phyloP scores from a whole-genome alignment of 2,113 vertebrate species.

The Pogona vitticeps region DNA sequence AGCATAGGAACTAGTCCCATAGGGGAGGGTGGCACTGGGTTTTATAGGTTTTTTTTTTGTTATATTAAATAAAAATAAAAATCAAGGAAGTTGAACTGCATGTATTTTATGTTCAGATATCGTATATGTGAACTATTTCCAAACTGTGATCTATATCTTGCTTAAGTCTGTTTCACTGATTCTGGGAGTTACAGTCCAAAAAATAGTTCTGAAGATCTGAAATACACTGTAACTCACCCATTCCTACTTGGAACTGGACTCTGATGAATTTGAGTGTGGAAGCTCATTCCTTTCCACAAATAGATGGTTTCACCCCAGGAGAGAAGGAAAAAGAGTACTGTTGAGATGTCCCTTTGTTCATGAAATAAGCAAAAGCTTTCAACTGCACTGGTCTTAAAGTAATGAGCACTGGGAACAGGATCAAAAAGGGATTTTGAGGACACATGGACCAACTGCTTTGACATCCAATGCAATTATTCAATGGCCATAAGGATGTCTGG shows the following conservation, averaged over 20 bases:
- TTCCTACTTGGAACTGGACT: neutral
- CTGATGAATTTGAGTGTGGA: neutral
- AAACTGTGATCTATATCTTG: no score
- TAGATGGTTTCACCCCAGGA: neutral
- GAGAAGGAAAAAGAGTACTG: neutral
- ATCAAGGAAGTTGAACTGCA: no score
- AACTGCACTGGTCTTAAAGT: neutral
- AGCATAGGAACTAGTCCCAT: no score
- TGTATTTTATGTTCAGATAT: no score
- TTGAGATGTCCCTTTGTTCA: neutral
- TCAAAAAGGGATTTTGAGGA: conserved; percentile 12
- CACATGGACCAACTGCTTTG: neutral
- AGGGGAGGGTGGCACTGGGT: no score
- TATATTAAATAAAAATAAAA: no score
- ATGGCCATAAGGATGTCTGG: conserved; percentile 4
- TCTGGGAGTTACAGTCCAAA: no score
- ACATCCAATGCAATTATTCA: conserved; percentile 4
- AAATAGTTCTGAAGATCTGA: no score
- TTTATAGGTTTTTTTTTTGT: no score
- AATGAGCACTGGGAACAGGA: neutral
- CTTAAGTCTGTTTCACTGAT: no score
- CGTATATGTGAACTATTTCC: no score
- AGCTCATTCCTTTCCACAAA: neutral
- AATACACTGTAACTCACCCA: no score
- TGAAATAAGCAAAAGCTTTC: conserved; percentile 11